Evolutionary conservation across 2,888 invertebrate genomes (phyloP), one percentile per base, ranked within the genome.

Genomic region (Scaptomyza caliginosa): DNA sequence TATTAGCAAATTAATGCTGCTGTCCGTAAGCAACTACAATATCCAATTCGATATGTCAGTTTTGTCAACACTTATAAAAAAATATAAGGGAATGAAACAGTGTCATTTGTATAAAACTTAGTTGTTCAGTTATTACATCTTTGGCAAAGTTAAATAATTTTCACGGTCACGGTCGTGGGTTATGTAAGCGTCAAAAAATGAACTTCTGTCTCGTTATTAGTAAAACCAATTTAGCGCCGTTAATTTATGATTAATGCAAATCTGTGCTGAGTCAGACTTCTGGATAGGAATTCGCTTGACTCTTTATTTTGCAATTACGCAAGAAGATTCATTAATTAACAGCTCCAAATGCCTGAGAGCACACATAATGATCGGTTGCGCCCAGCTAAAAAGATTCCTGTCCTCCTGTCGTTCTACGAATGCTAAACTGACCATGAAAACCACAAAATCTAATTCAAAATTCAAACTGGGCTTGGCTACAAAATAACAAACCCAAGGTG

Each of bases 81-180:
- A 32, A 32, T 32, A 7, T 13, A 32, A 70, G 71, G 6, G 71
- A 30, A 58, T 58, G 6, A 46, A 38, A 13, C 4, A 23, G 11
- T 32, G 13, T 34, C 17, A 5, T 45, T 3, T 54, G 2, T 1
- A 5, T 11, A 4, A n/a, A 7, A 28, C 10, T 26, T 23, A 38
- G 10, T 16, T 17, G 13, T 46, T 19, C 21, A 32, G 19, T 42
- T n/a, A n/a, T 23, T 52, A 10, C 11, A 28, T 16, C 49, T 72
- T 40, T 38, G 17, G 26, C 28, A n/a, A 13, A 54, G 54, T 16
- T 66, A 74, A 88, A 58, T 65, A 58, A 73, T 69, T 79, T 83
- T 79, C 86, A 88, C 81, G 88, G 89, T 86, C 89, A 88, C 72
- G 89, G 69, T 78, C 68, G 36, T 63, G 72, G 60, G 36, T 88